Evolutionary conservation across 2,113 vertebrate genomes (phyloP).

Genomic region (Mus musculus): DNA sequence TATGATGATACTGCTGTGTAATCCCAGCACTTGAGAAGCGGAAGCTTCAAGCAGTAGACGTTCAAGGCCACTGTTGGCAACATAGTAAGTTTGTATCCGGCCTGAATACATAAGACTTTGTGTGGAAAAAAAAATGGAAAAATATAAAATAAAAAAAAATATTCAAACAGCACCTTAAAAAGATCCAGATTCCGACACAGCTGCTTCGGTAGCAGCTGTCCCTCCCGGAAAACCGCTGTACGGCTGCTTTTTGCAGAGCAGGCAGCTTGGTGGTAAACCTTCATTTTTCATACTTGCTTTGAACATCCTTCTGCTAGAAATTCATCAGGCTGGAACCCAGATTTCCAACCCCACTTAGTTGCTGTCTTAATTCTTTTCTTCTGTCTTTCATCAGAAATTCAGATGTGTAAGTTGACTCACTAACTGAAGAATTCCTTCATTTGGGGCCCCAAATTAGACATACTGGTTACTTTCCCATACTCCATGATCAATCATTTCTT

Average conservation of each 20-base stretch:
- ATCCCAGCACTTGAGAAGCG: background rate
- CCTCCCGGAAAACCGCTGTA: background rate
- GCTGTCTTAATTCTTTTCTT: background rate
- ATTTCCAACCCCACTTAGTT: background rate
- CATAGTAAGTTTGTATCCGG: background rate
- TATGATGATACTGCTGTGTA: background rate
- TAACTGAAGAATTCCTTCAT: slow-evolving; percentile 28
- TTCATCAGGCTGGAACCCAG: background rate
- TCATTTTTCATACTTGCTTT: background rate
- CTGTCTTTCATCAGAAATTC: slow-evolving; percentile 10
- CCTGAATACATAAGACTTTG: background rate
- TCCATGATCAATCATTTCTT: slow-evolving; percentile 12
- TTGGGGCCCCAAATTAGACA: background rate
- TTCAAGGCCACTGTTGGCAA: background rate
- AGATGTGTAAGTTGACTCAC: slow-evolving; percentile 10
- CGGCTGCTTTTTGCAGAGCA: background rate
- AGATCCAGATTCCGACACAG: background rate
- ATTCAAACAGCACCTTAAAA: background rate
- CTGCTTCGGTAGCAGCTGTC: background rate
- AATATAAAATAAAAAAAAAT: background rate
- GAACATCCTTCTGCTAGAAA: background rate
- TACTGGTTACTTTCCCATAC: background rate
- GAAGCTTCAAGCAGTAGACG: background rate
- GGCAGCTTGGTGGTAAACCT: background rate
- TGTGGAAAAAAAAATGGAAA: background rate